Conservation (phyloP, 2,797 vertebrate genomes). For the Acropternis orthonyx region DNA sequence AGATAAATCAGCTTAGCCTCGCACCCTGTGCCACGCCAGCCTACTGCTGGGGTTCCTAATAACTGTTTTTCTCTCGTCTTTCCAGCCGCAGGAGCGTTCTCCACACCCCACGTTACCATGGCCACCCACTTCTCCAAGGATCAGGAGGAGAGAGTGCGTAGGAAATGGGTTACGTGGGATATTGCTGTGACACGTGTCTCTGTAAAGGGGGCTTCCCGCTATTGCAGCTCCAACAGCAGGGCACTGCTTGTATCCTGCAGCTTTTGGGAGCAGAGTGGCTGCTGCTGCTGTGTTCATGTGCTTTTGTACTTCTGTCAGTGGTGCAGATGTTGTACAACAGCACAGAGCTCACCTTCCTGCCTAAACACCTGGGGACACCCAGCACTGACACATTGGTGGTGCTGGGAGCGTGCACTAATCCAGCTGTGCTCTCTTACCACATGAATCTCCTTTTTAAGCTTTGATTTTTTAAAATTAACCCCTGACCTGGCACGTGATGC, state of each 20-base stretch:
- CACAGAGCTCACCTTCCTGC: neutral
- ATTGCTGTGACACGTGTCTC: fast-evolving
- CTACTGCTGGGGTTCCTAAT: neutral
- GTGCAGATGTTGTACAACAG: fast-evolving
- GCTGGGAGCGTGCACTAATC: fast-evolving
- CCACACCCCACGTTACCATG: slow-evolving; percentile 63
- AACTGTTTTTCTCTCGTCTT: slow-evolving; percentile 19
- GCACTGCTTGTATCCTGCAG: neutral
- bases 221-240: fast-evolving
- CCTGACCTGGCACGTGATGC: fast-evolving
- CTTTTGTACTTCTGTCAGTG: neutral
- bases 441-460: neutral
- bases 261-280: neutral
- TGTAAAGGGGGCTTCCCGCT: neutral
- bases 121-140: slow-evolving; percentile 68
- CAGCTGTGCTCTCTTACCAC: fast-evolving
- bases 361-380: too few relatives aligned
- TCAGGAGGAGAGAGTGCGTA: slow-evolving; percentile 77
- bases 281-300: neutral
- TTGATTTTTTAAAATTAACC: neutral
- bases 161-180: neutral
- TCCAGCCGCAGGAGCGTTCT: slow-evolving; percentile 51
- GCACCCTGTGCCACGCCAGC: fast-evolving
- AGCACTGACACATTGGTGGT: neutral
- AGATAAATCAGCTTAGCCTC: fast-evolving